Evolutionary conservation across 1,140 invertebrate species (phyloP).

Genomic region (Atta colombica): DNA sequence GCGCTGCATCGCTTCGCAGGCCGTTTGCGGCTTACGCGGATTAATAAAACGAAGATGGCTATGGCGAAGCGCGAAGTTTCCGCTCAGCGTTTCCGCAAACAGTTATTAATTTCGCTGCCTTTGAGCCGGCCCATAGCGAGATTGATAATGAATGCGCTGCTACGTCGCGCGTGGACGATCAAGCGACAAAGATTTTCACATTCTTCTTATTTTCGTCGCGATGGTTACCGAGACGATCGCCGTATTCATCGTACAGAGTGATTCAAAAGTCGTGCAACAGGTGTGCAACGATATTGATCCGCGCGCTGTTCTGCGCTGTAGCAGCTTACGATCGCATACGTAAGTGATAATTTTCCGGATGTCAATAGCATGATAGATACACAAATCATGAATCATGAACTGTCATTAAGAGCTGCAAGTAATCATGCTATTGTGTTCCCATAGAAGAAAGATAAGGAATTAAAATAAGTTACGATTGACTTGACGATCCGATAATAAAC

Average conservation of each 20-base stretch:
- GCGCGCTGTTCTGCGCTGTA: background rate
- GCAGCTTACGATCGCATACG: constrained; percentile 19
- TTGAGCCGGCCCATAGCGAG: constrained; percentile 65
- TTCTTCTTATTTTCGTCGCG: constrained; percentile 49
- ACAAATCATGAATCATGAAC: constrained; percentile 12
- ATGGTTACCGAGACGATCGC: constrained; percentile 27
- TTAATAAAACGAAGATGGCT: constrained; percentile 72
- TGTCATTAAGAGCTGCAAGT: constrained; percentile 14
- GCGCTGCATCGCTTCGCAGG: constrained; percentile 40
- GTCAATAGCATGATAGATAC: constrained; percentile 31
- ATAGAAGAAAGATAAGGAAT: background rate
- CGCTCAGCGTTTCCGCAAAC: constrained; percentile 74
- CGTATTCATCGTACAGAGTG: constrained; percentile 58
- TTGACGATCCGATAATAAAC: background rate
- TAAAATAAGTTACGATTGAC: background rate
- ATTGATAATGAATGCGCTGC: constrained; percentile 73
- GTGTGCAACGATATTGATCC: constrained; percentile 58
- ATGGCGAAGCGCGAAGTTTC: constrained; percentile 46
- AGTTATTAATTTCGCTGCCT: constrained; percentile 76
- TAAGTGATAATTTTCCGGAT: constrained; percentile 2
- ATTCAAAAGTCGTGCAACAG: constrained; percentile 62
- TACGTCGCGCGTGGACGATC: constrained; percentile 41
- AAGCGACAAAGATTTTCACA: constrained; percentile 53
- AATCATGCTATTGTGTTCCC: background rate
- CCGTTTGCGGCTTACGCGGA: constrained; percentile 55